Evolutionary conservation across 2,888 invertebrate species (phyloP).

Genomic region (Tinea semifulvella): DNA sequence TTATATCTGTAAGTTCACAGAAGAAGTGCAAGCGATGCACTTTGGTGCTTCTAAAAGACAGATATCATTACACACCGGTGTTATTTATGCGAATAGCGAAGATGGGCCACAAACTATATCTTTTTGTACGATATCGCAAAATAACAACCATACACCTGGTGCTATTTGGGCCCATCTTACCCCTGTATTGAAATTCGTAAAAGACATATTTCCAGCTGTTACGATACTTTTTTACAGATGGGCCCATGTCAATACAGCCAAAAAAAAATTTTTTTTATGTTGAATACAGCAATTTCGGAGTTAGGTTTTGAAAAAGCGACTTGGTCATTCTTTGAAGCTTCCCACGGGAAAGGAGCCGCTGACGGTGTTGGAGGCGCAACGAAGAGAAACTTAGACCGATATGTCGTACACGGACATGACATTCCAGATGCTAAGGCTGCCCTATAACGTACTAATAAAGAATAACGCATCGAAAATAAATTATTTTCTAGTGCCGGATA

Average conservation of each 20-base stretch:
- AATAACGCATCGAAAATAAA: slow-evolving; percentile 7
- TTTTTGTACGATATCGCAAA: slow-evolving; percentile 13
- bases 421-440: slow-evolving; percentile 14
- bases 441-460: slow-evolving; percentile 8
- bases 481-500: slow-evolving; percentile 9
- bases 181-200: slow-evolving; percentile 12
- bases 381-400: slow-evolving; percentile 6
- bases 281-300: background rate
- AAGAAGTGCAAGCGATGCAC: slow-evolving; percentile 19
- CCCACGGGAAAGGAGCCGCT: slow-evolving; percentile 14
- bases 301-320: background rate
- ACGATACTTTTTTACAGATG: slow-evolving; percentile 12
- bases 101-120: slow-evolving; percentile 1
- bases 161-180: slow-evolving; percentile 14
- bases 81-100: slow-evolving; percentile 10
- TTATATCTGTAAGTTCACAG: slow-evolving; percentile 16
- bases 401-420: slow-evolving; percentile 10
- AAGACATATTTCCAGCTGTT: background rate
- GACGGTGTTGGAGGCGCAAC: slow-evolving; percentile 13
- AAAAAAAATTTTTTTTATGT: slow-evolving; percentile 17
- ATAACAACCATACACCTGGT: slow-evolving; percentile 1
- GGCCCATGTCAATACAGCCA: slow-evolving; percentile 19
- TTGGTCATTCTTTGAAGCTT: slow-evolving; percentile 14
- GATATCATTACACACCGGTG: slow-evolving; percentile 12
- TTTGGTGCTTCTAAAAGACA: slow-evolving; percentile 16